Evolutionary conservation across 1,140 invertebrate species (phyloP).

Genomic region (Drosophila hydei): DNA sequence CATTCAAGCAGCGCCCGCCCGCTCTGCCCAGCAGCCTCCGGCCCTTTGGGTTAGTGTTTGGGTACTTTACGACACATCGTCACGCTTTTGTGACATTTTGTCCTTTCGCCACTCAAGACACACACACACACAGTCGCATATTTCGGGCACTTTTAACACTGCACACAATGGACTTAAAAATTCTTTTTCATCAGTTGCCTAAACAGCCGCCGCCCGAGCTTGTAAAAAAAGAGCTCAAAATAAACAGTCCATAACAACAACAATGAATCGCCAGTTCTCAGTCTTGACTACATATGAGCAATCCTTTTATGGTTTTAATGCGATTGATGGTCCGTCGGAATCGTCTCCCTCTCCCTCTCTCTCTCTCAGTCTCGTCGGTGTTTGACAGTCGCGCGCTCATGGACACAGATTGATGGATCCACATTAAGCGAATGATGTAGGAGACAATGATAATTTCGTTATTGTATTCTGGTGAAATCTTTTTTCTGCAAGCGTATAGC

Average conservation of each 20-base stretch:
- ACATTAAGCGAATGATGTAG: constrained; percentile 78
- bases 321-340: constrained; percentile 75
- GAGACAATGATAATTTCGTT: constrained; percentile 80
- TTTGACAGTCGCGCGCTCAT: constrained; percentile 57
- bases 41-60: constrained; percentile 57
- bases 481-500: constrained; percentile 21
- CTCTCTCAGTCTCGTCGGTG: constrained; percentile 42
- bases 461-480: constrained; percentile 66
- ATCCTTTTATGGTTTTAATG: constrained; percentile 83
- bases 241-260: constrained; percentile 36
- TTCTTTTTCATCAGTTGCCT: constrained; percentile 71
- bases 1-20: not conserved
- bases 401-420: constrained; percentile 82
- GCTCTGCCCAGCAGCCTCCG: not conserved
- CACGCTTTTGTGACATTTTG: constrained; percentile 83
- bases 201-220: constrained; percentile 35
- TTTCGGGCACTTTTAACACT: constrained; percentile 63
- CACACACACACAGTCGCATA: constrained; percentile 36
- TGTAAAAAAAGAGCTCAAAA: constrained; percentile 41
- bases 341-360: constrained; percentile 20
- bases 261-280: constrained; percentile 47
- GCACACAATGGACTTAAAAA: constrained; percentile 77
- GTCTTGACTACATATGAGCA: constrained; percentile 69
- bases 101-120: constrained; percentile 73
- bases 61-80: constrained; percentile 82